Percentiles rank a stretch among this genome's conserved stretches.
phyloP scores from a whole-genome alignment of 2,113 vertebrate genomes.

The Corapipo altera region DNA sequence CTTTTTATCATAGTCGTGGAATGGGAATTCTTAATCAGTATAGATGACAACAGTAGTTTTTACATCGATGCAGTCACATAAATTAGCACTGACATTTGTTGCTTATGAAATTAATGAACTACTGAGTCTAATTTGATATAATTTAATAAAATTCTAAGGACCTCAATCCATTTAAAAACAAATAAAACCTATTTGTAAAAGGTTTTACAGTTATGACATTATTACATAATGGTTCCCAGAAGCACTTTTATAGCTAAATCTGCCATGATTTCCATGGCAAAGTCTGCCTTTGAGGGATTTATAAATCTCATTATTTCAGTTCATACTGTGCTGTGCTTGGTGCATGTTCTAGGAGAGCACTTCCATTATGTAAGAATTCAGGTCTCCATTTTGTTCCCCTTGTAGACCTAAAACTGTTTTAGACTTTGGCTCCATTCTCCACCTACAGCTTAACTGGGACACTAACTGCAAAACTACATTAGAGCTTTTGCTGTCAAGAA shows the following conservation, averaged over 20 bases:
- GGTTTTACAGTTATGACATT: slow-evolving; percentile 15
- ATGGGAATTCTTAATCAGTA: neutral
- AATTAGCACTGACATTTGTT: neutral
- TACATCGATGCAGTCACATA: neutral
- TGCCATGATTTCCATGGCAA: slow-evolving; percentile 1
- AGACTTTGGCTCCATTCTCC: neutral
- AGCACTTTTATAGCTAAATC: slow-evolving; percentile 9
- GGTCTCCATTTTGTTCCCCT: neutral
- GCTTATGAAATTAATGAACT: neutral
- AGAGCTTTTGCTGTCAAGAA: neutral
- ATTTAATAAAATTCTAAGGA: neutral
- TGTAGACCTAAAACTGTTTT: neutral
- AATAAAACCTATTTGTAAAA: slow-evolving; percentile 1
- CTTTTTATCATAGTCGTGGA: neutral
- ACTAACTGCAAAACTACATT: neutral
- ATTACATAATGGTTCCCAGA: slow-evolving; percentile 30
- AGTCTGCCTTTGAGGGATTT: slow-evolving; percentile 14
- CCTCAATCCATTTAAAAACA: slow-evolving; percentile 12
- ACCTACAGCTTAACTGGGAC: neutral
- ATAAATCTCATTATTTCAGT: neutral
- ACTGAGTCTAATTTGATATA: neutral
- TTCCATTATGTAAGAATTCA: neutral
- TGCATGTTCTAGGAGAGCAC: neutral
- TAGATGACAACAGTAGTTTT: neutral
- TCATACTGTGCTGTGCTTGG: neutral